A percentile compares a stretch with the other conserved stretches of the same genome.
phyloP scores from a whole-genome alignment of 2,113 vertebrate species.

The Megalops atlanticus region DNA sequence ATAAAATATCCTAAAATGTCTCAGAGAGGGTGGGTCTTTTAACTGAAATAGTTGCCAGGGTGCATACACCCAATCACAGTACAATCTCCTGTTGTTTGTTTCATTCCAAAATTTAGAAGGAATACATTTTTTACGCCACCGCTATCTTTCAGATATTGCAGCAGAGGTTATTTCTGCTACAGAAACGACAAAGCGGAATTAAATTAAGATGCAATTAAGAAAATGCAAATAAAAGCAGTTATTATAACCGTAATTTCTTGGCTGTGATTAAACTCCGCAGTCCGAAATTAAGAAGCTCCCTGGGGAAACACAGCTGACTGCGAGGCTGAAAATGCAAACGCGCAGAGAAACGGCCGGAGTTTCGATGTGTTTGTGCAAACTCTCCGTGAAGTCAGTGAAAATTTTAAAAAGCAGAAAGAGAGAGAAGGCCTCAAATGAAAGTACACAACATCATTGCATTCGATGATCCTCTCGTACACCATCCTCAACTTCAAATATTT shows the following conservation, averaged over 20 bases:
- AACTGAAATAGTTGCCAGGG: neutral
- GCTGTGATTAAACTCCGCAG: slow-evolving; percentile 28
- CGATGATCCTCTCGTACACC: no score
- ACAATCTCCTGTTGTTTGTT: slow-evolving; percentile 8
- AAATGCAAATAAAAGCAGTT: slow-evolving; percentile 26
- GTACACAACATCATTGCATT: no score
- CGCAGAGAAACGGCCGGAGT: neutral
- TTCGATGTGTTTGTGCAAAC: neutral
- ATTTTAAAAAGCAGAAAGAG: neutral
- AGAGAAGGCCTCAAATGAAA: no score
- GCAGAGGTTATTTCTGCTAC: neutral
- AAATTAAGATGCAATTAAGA: slow-evolving; percentile 30
- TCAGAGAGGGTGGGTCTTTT: neutral
- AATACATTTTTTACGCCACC: neutral
- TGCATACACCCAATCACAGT: neutral
- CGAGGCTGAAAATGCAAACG: slow-evolving; percentile 3
- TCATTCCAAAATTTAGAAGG: neutral
- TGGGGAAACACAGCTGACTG: slow-evolving; percentile 12
- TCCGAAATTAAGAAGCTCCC: neutral
- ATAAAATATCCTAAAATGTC: no score
- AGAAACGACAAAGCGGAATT: neutral
- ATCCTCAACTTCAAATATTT: no score
- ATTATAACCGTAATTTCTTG: slow-evolving; percentile 24
- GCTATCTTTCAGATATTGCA: neutral
- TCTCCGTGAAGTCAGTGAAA: neutral